Base-by-base conservation (phyloP, 2,888 invertebrate genomes). In the Andrena trimmerana region DNA sequence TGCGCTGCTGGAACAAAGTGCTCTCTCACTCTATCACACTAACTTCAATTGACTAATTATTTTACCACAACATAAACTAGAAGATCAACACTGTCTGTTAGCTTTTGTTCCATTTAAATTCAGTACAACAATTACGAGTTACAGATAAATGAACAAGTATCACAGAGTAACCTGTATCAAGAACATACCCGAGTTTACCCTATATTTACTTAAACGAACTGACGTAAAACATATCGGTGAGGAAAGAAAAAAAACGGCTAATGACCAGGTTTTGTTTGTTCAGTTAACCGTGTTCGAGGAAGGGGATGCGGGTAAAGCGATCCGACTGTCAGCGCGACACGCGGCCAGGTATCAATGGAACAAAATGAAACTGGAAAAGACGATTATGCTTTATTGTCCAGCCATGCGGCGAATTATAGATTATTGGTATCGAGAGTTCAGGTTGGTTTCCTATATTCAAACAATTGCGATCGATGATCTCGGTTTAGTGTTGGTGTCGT, bases 401-500 rank as follows among this genome's bases (percentile, higher is more conserved):
- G 97, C 98, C 90, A 96, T 98, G 88, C 96, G 97, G 20, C 97
- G 96, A 91, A 96, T 98, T 66, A 94, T 98, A 81, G 97, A 96
- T 91, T 95, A 98, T 70, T 98, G 98, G 98, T 96, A 96, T 94
- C 95, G 95, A 68, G 96, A 97, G 87, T 98, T 97, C 92, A 96
- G 96, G 97, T 96, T 94, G 88, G 95, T 88, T 6, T 27, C 42
- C 4, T 16, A 13, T 4, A 7, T n/a, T 7, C 8, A 20, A 8
- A 29, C 1, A n/a, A 67, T 4, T 29, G 1, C 20, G 13, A 3
- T 10, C 0, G 8, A 27, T 42, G n/a, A 68, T 36, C 6, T 2
- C 27, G 10, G 48, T 42, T 2, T 13, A 27, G 16, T 16, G 60
- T 60, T 31, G 59, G 10, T 3, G 20, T 20, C 4, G n/a, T 20